phyloP scores from a whole-genome alignment of 1,140 invertebrate genomes.

The Micrasema minimum region DNA sequence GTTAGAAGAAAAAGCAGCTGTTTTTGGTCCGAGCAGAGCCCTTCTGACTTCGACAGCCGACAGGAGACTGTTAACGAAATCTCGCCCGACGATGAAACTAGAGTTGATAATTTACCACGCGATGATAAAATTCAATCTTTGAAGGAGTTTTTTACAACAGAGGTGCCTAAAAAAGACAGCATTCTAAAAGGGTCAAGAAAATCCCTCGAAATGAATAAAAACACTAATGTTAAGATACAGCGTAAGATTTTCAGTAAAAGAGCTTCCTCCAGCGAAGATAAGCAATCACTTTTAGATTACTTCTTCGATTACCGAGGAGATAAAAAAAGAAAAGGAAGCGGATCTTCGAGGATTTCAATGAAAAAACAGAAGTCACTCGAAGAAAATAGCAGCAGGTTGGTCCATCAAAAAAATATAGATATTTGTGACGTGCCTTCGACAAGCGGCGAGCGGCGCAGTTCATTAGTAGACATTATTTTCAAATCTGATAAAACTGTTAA shows the following conservation, averaged over 20 bases:
- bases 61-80: slow-evolving; percentile 55
- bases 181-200: slow-evolving; percentile 13
- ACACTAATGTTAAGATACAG: slow-evolving; percentile 42
- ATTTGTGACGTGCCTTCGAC: slow-evolving; percentile 16
- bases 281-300: slow-evolving; percentile 46
- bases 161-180: not conserved
- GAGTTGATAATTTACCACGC: slow-evolving; percentile 43
- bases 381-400: slow-evolving; percentile 34
- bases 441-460: slow-evolving; percentile 61
- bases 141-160: slow-evolving; percentile 16
- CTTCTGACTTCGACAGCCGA: slow-evolving; percentile 57
- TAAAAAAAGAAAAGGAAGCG: slow-evolving; percentile 37
- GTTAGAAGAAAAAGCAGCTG: slow-evolving; percentile 61
- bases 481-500: slow-evolving; percentile 61
- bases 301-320: slow-evolving; percentile 43
- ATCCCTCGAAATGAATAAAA: slow-evolving; percentile 33
- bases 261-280: slow-evolving; percentile 46
- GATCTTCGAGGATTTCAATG: slow-evolving; percentile 17
- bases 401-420: slow-evolving; percentile 10
- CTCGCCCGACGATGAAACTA: slow-evolving; percentile 59
- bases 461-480: slow-evolving; percentile 63
- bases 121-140: slow-evolving; percentile 28
- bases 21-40: slow-evolving; percentile 62
- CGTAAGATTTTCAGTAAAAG: slow-evolving; percentile 47
- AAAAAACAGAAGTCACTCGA: slow-evolving; percentile 47